Conservation (phyloP, 2,888 invertebrate species). For the Cheilosia urbana region DNA sequence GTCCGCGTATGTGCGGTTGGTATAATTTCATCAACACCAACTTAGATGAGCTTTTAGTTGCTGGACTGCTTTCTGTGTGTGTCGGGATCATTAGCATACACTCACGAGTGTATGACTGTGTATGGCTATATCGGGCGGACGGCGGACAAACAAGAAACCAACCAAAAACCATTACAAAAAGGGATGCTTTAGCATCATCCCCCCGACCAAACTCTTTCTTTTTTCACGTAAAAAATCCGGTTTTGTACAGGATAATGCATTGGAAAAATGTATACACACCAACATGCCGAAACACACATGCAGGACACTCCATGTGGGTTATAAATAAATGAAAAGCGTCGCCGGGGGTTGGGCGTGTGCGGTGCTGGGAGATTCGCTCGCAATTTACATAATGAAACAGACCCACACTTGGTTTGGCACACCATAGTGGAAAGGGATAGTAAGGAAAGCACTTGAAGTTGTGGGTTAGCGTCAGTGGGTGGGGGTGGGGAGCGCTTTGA, state of each 20-base stretch:
- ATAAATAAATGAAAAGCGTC: constrained; percentile 71
- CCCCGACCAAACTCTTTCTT: constrained; percentile 42
- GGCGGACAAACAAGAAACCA: constrained; percentile 70
- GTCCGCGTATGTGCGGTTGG: constrained; percentile 72
- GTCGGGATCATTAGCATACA: constrained; percentile 70
- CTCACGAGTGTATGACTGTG: constrained; percentile 8
- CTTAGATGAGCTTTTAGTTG: constrained; percentile 75
- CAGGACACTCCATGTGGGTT: constrained; percentile 58
- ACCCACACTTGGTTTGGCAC: constrained; percentile 33
- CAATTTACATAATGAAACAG: constrained; percentile 74
- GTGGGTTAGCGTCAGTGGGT: not conserved
- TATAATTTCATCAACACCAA: constrained; percentile 75
- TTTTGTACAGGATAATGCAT: constrained; percentile 73
- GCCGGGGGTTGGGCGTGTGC: not conserved
- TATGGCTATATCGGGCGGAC: constrained; percentile 52
- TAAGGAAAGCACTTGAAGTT: constrained; percentile 70
- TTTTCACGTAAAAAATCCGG: constrained; percentile 61
- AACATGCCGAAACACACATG: constrained; percentile 23
- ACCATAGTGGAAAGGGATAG: constrained; percentile 52
- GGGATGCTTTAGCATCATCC: constrained; percentile 69
- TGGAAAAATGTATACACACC: constrained; percentile 65
- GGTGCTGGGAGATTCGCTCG: constrained; percentile 28
- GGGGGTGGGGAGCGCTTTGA: not conserved
- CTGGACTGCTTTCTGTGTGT: constrained; percentile 52
- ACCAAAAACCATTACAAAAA: constrained; percentile 75